These are phyloP conservation scores for Ivindomyrus marchei DNA, from an alignment of 2,113 vertebrate genomes.

Conservation along the genomic window DNA sequence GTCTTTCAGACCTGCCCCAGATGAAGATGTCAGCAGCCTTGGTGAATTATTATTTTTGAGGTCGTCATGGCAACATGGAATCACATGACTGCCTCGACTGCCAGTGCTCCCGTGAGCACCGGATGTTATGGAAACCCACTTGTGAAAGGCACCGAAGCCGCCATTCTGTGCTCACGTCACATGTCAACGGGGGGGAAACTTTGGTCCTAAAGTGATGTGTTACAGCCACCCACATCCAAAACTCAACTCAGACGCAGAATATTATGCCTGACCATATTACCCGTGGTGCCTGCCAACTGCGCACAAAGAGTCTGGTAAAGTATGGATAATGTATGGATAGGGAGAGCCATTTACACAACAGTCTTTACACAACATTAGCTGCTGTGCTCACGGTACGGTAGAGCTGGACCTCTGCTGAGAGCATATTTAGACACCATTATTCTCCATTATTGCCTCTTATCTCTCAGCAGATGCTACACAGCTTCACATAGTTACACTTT, in stretches of 20 bases:
- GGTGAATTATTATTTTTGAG: constrained; percentile 10
- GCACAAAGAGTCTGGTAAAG: background rate
- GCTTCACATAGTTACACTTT: background rate
- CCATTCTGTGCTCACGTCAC: background rate
- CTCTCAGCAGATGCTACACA: background rate
- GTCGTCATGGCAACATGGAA: constrained; percentile 5
- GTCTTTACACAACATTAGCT: background rate
- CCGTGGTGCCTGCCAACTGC: background rate
- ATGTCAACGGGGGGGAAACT: background rate
- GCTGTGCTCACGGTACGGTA: background rate
- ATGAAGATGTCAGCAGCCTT: background rate
- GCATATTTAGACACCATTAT: background rate
- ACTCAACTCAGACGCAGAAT: background rate
- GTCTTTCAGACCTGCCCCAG: background rate
- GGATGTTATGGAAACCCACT: constrained; percentile 14
- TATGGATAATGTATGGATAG: background rate
- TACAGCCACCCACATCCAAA: background rate
- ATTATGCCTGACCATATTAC: background rate
- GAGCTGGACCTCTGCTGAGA: background rate
- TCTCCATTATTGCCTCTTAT: background rate
- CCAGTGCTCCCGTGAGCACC: background rate
- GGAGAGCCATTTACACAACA: background rate
- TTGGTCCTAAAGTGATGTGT: background rate
- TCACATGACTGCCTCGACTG: constrained; percentile 13
- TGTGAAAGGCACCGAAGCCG: background rate